Percentiles rank a stretch among this genome's conserved stretches.
phyloP scores from a whole-genome alignment of 2,888 invertebrate genomes.

The Oscheius sp. region DNA sequence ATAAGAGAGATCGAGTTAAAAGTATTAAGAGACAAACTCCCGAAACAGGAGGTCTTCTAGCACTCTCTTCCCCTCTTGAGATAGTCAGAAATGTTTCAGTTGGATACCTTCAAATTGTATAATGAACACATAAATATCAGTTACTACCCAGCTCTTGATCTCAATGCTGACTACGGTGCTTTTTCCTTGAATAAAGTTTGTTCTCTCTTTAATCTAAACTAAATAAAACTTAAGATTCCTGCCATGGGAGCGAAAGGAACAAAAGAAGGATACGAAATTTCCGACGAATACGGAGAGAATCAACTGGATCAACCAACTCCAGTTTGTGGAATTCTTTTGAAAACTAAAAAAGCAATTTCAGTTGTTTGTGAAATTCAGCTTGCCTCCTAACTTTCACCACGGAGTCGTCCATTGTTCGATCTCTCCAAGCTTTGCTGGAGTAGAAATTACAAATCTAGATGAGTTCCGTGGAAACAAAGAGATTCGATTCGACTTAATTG shows the following conservation, averaged over 20 bases:
- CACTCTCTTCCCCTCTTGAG: no score
- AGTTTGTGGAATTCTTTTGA: neutral
- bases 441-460: neutral
- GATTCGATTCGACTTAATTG: conserved; percentile 17
- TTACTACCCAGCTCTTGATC: conserved; percentile 7
- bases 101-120: conserved; percentile 15
- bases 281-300: neutral
- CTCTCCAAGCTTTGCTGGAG: neutral
- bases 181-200: conserved; percentile 16
- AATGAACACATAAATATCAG: conserved; percentile 8
- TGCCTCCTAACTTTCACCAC: conserved; percentile 4
- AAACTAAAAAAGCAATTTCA: neutral
- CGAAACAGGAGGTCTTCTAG: no score
- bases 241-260: neutral
- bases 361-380: conserved; percentile 7
- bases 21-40: no score
- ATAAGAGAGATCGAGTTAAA: no score
- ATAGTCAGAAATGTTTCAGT: neutral
- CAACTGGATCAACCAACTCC: neutral
- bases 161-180: conserved; percentile 19
- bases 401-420: conserved; percentile 10
- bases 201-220: neutral
- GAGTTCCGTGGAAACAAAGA: conserved; percentile 1
- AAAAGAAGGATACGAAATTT: neutral
- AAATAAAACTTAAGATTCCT: neutral